These are phyloP conservation scores for Andinoacara biseriatus DNA, from an alignment of 2,113 vertebrate genomes.

Conservation along the genomic window DNA sequence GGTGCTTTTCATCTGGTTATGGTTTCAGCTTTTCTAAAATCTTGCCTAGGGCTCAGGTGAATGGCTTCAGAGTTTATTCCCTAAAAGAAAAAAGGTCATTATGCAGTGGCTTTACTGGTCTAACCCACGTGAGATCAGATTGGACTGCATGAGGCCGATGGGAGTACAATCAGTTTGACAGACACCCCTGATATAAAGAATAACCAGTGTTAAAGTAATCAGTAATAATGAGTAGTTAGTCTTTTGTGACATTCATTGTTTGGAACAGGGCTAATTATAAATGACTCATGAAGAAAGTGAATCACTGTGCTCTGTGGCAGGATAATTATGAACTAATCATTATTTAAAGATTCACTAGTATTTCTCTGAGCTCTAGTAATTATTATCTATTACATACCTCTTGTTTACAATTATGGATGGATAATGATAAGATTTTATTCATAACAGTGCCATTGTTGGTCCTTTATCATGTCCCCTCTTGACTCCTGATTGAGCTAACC, in stretches of 20 bases:
- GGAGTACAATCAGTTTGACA: background rate
- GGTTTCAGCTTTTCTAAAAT: no score
- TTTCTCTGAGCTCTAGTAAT: background rate
- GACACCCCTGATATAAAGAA: background rate
- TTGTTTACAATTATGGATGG: background rate
- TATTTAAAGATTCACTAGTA: background rate
- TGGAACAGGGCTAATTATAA: background rate
- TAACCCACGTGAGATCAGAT: background rate
- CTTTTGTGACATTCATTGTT: background rate
- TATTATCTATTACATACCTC: background rate
- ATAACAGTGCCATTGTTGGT: background rate
- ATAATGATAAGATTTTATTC: background rate
- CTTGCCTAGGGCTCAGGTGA: no score
- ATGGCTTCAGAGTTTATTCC: no score
- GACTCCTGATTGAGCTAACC: background rate
- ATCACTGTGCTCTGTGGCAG: background rate
- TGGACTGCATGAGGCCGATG: background rate
- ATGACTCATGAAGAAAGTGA: background rate
- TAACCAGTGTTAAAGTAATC: background rate
- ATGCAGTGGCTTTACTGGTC: background rate
- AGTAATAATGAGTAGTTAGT: background rate
- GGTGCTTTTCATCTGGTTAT: background rate
- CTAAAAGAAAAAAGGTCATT: background rate
- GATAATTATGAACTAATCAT: conserved; percentile 4
- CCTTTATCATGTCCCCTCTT: background rate